phyloP scores from a whole-genome alignment of 2,888 invertebrate species.

The Dione juno region DNA sequence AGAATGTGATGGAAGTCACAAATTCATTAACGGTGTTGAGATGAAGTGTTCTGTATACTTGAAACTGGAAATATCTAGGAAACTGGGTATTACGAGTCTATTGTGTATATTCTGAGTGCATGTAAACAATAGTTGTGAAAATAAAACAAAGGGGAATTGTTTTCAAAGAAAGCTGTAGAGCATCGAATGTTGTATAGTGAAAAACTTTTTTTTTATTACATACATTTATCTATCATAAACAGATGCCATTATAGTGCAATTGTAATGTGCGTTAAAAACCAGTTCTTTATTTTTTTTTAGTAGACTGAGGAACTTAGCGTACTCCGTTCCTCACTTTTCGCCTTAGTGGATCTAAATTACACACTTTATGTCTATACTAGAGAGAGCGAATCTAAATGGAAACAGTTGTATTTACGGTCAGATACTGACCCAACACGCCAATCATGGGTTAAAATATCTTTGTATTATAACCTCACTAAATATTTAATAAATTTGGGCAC shows the following conservation, averaged over 20 bases:
- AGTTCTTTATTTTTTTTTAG: too few relatives aligned
- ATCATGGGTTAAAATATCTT: too few relatives aligned
- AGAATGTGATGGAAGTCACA: background rate
- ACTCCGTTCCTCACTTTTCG: background rate
- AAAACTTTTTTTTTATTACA: background rate
- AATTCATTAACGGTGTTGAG: background rate
- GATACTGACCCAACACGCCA: too few relatives aligned
- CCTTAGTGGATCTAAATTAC: too few relatives aligned
- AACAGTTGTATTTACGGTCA: too few relatives aligned
- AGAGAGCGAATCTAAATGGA: too few relatives aligned
- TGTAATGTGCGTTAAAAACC: too few relatives aligned
- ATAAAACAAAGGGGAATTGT: background rate
- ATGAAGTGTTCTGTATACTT: background rate
- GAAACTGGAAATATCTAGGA: conserved; percentile 1
- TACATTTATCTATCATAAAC: too few relatives aligned
- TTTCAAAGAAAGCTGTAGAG: conserved; percentile 5
- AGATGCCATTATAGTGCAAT: too few relatives aligned
- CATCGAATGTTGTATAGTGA: conserved; percentile 3
- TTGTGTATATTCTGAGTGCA: background rate
- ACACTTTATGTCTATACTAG: too few relatives aligned
- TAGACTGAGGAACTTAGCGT: background rate
- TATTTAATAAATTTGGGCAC: too few relatives aligned
- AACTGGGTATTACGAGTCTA: background rate
- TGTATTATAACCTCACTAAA: too few relatives aligned
- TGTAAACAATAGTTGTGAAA: conserved; percentile 6